Conservation (phyloP, 2,888 invertebrate genomes). For the Ypsolopha sequella region DNA sequence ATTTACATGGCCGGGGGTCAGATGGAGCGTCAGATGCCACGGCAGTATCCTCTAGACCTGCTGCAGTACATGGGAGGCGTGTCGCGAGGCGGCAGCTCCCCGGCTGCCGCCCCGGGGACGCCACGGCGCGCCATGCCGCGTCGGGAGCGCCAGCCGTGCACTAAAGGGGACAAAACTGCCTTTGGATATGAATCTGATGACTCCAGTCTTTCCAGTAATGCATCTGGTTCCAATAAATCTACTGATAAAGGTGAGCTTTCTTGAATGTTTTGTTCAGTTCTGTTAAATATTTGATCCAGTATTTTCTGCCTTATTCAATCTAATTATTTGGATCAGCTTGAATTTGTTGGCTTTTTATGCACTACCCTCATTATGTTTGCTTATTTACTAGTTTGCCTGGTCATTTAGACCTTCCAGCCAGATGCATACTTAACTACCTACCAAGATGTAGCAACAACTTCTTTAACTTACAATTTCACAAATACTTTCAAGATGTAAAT, state of each 20-base stretch:
- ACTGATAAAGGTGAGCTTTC: slow-evolving; percentile 44
- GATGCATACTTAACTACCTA: no score
- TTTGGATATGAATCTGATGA: slow-evolving; percentile 63
- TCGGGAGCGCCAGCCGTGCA: slow-evolving; percentile 27
- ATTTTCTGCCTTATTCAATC: no score
- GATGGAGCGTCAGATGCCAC: slow-evolving; percentile 29
- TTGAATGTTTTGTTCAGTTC: no score
- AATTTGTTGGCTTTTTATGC: no score
- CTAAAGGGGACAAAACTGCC: slow-evolving; percentile 37
- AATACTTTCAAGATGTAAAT: no score
- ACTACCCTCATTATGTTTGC: no score
- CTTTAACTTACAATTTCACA: no score
- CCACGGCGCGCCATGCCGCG: slow-evolving; percentile 36
- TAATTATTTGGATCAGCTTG: no score
- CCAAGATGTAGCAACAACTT: no score
- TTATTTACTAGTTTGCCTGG: no score
- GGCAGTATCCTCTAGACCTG: slow-evolving; percentile 44
- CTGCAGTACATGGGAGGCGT: slow-evolving; percentile 30
- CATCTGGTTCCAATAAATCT: slow-evolving; percentile 57
- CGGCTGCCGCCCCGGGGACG: slow-evolving; percentile 16
- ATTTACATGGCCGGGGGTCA: slow-evolving; percentile 39
- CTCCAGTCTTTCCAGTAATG: slow-evolving; percentile 62
- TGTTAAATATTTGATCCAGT: no score
- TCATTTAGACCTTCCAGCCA: no score
- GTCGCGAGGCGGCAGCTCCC: slow-evolving; percentile 18